phyloP scores from a whole-genome alignment of 2,797 vertebrate genomes.

The Mormyrops boulengeri region DNA sequence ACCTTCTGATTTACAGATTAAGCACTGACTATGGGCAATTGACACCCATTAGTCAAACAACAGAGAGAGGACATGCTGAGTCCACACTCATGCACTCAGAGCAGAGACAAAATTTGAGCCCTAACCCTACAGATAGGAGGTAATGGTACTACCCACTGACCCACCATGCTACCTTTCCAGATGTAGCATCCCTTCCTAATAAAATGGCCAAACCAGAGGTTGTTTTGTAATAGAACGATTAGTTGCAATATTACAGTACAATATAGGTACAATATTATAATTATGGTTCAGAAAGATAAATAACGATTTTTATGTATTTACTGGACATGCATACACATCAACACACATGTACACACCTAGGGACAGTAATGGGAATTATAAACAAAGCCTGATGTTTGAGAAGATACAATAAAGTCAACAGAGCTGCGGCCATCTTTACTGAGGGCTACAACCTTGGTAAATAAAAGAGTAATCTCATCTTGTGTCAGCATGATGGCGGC shows the following conservation, averaged over 20 bases:
- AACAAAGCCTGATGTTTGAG: not conserved
- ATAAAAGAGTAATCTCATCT: not conserved
- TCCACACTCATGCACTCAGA: not conserved
- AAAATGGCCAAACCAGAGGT: not conserved
- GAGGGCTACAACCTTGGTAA: not conserved
- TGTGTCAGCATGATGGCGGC: constrained; percentile 34
- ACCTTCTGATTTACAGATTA: not conserved
- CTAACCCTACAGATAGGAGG: not conserved
- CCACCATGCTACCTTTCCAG: not conserved
- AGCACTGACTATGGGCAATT: not conserved
- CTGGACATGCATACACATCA: not conserved
- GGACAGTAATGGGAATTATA: not conserved
- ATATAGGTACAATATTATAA: not conserved
- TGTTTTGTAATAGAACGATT: not conserved
- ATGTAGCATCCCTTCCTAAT: not conserved
- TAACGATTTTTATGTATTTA: not conserved
- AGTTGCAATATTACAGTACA: not conserved
- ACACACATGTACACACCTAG: not conserved
- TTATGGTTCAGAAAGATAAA: not conserved
- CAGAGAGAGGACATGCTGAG: not conserved
- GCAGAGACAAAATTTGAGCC: not conserved
- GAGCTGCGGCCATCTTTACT: not conserved
- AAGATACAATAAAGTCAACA: not conserved
- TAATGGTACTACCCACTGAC: not conserved
- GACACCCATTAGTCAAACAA: not conserved